Evolutionary conservation across 1,140 invertebrate species (phyloP), one percentile per base, ranked within the genome.

Genomic region (Portunus trituberculatus): DNA sequence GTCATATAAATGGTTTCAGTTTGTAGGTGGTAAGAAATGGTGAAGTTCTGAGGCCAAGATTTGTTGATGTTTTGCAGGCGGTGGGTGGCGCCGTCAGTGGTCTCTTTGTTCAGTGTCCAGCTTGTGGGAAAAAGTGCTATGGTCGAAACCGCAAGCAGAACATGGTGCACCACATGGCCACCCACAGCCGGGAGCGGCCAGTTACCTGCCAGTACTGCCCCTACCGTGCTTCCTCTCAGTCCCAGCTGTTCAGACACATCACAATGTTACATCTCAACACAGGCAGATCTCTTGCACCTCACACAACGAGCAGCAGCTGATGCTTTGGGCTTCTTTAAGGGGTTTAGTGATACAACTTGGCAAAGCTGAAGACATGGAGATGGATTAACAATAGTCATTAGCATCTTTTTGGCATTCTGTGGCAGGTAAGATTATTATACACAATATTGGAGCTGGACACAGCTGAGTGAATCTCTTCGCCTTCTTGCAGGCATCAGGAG

Each of bases 81-180:
- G 92, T 94, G 89, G 93, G 93, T 59, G 89, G 88, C 82, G 89
- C 90, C 93, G 29, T 67, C 82, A 92, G 93, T 94, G 93, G 90
- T 95, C 94, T 95, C 89, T 96, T 96, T 96, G 93, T 95, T 90
- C 91, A 95, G 95, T 96, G 96, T 92, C 67, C 91, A 89, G 91
- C 95, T 93, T 96, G 96, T 91, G 96, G 96, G 87, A 96, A 96
- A 95, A 96, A 96, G 95, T 96, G 96, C 94, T 96, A 52, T 91
- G 96, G 96, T 86, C 95, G 96, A 84, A 96, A 96, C 90, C 96
- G 96, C 88, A 96, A 96, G 90, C 96, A 96, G 93, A 96, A 95
- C 82, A 95, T 96, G 94, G 95, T 94, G 25, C 96, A 95, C 76
- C 96, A 96, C 93, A 96, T 96, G 96, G 96, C 94, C 86, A 96